Evolutionary conservation across 2,113 vertebrate species (phyloP), one percentile per base, ranked within the genome.

Genomic region (Oreocharis arfaki): DNA sequence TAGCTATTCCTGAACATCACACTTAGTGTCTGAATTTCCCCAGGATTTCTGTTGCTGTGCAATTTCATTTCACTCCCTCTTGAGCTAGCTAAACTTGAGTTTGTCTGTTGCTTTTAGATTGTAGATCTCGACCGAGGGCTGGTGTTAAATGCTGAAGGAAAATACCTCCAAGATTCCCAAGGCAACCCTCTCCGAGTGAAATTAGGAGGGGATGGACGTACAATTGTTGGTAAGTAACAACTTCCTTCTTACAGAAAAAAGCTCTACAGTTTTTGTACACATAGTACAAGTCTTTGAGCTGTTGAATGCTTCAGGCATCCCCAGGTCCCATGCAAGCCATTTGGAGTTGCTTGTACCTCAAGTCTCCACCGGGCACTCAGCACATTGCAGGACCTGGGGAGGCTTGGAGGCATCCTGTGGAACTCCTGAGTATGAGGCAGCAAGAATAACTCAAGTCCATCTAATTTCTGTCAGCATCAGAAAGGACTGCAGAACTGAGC

Each of bases 151-250:
- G 97, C 98, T 74, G 99, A 99, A 96, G 99, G 99, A 95, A 97
- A 98, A 93, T 94, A 99, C 91, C 99, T 99, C 69, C 99, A 99
- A 93, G 99, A 99, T 95, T 99, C 99, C 42, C 98, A 98, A 57
- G 99, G 99, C 61, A 98, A 98, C 24, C 99, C 99, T 59, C 99
- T 98, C 50, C 98, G 98, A 95, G 98, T 99, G 87, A 98, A 99
- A 60, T 97, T 99, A 67, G 99, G 99, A 96, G 99, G 99, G 59
- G 99, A 99, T 90, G 99, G 99, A 60, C 98, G 98, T 73, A 99
- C 99, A 17, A 98, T 99, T 92, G 99, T 99, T 97, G 99, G 99
- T 99, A 94, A 98, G 98, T 97, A 76, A 64, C 49, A 83, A 16
- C 41, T 90, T 90, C 49, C 23, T 73, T 88, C 57, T 65, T 70